Base-by-base conservation (phyloP, 2,797 vertebrate genomes). In the Myotis findleyi region DNA sequence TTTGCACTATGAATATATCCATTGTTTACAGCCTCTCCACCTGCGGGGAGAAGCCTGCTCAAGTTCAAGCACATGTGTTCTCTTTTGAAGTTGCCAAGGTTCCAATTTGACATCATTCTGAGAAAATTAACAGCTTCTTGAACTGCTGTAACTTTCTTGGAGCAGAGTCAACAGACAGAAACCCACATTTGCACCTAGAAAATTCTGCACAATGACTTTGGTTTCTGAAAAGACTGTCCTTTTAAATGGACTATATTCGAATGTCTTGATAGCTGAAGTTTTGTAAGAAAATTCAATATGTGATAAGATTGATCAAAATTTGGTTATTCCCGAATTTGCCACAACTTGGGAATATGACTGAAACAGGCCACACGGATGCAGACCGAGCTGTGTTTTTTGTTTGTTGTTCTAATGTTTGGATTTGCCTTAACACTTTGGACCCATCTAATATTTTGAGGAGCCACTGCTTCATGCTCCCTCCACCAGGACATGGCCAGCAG, bases 131-230 rank as follows among this genome's bases (percentile, higher is more conserved):
- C 18, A 88, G 51, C 76, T 80, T 83, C 27, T 38, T 75, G 33
- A 91, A 94, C 2, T 38, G 72, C 73, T 16, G 21, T 53, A 83
- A 87, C 23, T 93, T 87, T 79, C 71, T 59, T 83, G 51, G 38
- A 73, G 41, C 36, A 95, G 20, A 80, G 27, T 7, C 23, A 69
- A 68, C 9, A 87, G 44, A 76, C 9, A 82, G 12, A 95, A 95
- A 38, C 25, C 33, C 77, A 11, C 7, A 36, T 27, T 13, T 87
- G 69, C 68, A 7, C 44, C 41, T 16, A 36, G 30, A 90, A 94
- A 96, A 17, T 51, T 96, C 81, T 91, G 25, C 41, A 86, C 6
- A 6, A 80, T 73, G 23, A 71, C 75, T 94, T 87, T 82, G 23
- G 5, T 91, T 72, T 80, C 72, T 21, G 7, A 83, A 93, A 86